These are phyloP conservation scores for Caenorhabditis latens DNA, from an alignment of 1,140 invertebrate species.

Conservation along the genomic window DNA sequence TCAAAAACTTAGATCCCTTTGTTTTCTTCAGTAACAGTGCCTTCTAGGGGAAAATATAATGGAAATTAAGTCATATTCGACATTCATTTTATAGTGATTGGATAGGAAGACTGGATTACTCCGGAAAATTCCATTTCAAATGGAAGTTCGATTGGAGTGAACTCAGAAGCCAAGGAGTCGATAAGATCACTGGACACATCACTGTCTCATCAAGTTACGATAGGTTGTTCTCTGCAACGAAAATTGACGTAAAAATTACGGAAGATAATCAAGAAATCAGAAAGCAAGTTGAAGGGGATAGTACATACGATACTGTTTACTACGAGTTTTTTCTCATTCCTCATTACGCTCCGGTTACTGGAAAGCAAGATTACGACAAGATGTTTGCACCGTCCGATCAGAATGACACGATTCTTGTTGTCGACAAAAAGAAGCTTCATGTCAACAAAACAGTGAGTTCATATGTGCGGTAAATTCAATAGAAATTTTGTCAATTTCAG, in stretches of 20 bases:
- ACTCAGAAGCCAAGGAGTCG: neutral
- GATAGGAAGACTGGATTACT: too few relatives aligned
- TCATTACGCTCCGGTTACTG: neutral
- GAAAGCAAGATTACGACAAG: neutral
- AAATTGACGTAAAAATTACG: neutral
- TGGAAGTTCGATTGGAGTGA: neutral
- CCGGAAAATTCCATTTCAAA: neutral
- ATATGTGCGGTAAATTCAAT: too few relatives aligned
- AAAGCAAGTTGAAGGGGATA: neutral
- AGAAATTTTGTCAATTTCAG: too few relatives aligned
- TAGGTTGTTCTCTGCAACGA: too few relatives aligned
- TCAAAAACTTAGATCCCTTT: too few relatives aligned
- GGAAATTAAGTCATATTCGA: too few relatives aligned
- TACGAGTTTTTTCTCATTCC: neutral
- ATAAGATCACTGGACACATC: neutral
- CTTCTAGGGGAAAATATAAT: too few relatives aligned
- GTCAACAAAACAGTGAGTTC: neutral
- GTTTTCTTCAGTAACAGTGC: too few relatives aligned
- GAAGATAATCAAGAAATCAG: neutral
- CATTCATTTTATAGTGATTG: too few relatives aligned
- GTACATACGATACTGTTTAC: neutral
- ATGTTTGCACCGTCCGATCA: neutral
- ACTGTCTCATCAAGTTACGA: neutral
- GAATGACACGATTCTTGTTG: neutral
- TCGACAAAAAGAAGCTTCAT: neutral